These are phyloP conservation scores for Glossosoma conforme DNA, from an alignment of 1,140 invertebrate genomes.

Conservation along the genomic window DNA sequence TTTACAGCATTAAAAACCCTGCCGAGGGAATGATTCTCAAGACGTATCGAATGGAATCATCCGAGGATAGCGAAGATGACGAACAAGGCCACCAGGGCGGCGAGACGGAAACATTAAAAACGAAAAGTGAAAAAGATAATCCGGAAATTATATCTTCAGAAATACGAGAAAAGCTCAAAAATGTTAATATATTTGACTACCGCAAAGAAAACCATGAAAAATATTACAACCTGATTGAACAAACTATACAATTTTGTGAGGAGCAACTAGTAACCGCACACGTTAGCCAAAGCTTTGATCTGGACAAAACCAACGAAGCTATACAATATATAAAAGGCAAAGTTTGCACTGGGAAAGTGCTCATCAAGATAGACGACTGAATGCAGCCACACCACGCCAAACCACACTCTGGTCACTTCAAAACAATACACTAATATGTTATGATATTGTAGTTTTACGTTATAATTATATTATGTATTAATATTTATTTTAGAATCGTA, in stretches of 20 bases:
- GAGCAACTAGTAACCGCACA: slow-evolving; percentile 48
- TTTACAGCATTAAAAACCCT: slow-evolving; percentile 15
- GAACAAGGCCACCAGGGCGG: no score
- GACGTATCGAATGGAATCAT: slow-evolving; percentile 17
- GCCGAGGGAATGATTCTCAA: slow-evolving; percentile 10
- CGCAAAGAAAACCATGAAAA: slow-evolving; percentile 33
- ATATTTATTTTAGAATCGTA: no score
- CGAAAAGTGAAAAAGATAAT: neutral
- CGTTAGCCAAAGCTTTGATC: slow-evolving; percentile 43
- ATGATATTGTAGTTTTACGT: no score
- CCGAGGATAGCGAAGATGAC: slow-evolving; percentile 2
- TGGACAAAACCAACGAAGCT: slow-evolving; percentile 49
- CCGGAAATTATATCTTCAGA: slow-evolving; percentile 6
- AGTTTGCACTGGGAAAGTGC: slow-evolving; percentile 50
- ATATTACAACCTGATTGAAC: slow-evolving; percentile 40
- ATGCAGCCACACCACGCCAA: no score
- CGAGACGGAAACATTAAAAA: slow-evolving; percentile 6
- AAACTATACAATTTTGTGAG: slow-evolving; percentile 49
- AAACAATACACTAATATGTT: no score
- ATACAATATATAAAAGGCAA: slow-evolving; percentile 45
- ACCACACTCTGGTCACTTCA: no score
- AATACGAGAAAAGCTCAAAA: slow-evolving; percentile 17
- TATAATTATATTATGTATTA: no score
- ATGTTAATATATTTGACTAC: slow-evolving; percentile 29
- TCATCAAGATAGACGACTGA: slow-evolving; percentile 38